A percentile compares a stretch with the other conserved stretches of the same genome.
phyloP scores from a whole-genome alignment of 2,888 invertebrate genomes.

The Netelia virgata region DNA sequence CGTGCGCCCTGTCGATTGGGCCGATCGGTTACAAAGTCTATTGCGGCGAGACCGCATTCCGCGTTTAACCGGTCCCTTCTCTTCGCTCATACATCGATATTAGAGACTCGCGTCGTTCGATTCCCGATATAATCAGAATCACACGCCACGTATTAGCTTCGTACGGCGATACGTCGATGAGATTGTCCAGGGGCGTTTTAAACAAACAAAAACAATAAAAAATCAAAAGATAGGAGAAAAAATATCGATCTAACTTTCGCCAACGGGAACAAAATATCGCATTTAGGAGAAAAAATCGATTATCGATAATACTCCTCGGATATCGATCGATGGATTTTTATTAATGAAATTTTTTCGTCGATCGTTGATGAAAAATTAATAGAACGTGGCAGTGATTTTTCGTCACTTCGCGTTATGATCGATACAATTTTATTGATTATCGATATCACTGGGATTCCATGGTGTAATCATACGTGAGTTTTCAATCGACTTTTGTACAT shows the following conservation, averaged over 20 bases:
- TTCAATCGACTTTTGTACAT: conserved; percentile 24
- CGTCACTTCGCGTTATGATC: too few species aligned
- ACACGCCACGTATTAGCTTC: not conserved
- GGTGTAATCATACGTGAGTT: not conserved
- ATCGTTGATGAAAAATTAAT: not conserved
- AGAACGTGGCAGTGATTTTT: too few species aligned
- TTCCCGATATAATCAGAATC: conserved; percentile 15
- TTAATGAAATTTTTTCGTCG: conserved; percentile 7
- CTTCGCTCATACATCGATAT: conserved; percentile 72
- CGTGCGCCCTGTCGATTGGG: conserved; percentile 65
- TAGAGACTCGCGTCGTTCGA: conserved; percentile 1
- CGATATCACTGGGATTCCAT: too few species aligned
- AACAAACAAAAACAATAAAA: not conserved
- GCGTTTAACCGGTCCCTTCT: conserved; percentile 78
- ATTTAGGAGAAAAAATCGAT: not conserved
- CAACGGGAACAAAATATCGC: not conserved
- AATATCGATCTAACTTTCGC: not conserved
- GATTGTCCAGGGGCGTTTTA: not conserved
- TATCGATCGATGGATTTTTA: not conserved
- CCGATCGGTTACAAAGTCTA: conserved; percentile 81
- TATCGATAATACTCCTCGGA: not conserved
- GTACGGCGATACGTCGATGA: not conserved
- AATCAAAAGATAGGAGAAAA: too few species aligned
- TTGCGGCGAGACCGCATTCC: conserved; percentile 81
- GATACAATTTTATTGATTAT: too few species aligned